Percentiles rank a stretch among this genome's conserved stretches.
These are phyloP conservation scores for Denticeps clupeoides DNA, from an alignment of 2,797 vertebrate genomes.

Conservation along the genomic window DNA sequence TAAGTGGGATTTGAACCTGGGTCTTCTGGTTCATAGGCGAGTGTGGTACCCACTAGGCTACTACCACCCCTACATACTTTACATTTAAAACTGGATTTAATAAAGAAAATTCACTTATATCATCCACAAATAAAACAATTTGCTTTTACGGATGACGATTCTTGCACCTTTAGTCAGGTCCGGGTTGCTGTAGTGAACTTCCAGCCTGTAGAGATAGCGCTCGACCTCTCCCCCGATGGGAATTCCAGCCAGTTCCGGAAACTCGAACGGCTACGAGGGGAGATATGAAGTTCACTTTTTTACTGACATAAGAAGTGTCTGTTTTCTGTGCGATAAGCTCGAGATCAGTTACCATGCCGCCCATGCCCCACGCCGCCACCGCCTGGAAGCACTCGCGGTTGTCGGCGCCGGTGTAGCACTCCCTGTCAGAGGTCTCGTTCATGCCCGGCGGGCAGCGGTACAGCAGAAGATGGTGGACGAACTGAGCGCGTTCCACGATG, in stretches of 20 bases:
- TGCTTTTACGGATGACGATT: neutral
- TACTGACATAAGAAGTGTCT: too few relatives aligned
- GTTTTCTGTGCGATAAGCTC: neutral
- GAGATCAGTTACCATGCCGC: constrained; percentile 45
- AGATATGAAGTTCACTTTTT: too few relatives aligned
- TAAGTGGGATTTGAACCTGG: too few relatives aligned
- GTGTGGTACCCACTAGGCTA: too few relatives aligned
- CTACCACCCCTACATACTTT: too few relatives aligned
- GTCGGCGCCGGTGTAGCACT: constrained; percentile 17
- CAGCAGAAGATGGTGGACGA: constrained; percentile 53
- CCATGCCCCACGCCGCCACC: constrained; percentile 47
- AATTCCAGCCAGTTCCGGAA: constrained; percentile 47
- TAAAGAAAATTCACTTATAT: too few relatives aligned
- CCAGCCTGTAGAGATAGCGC: constrained; percentile 38
- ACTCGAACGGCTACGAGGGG: constrained; percentile 33
- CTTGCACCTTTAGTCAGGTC: constrained; percentile 32
- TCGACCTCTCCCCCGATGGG: constrained; percentile 38
- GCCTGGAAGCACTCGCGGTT: constrained; percentile 23
- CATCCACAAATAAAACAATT: too few relatives aligned
- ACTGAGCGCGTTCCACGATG: constrained; percentile 34
- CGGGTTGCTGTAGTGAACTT: constrained; percentile 57
- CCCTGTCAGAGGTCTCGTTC: neutral
- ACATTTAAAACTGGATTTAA: too few relatives aligned
- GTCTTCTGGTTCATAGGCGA: too few relatives aligned
- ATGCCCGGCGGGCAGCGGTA: constrained; percentile 43